Conservation (phyloP, 2,888 invertebrate species). For the Athetis lepigone region DNA sequence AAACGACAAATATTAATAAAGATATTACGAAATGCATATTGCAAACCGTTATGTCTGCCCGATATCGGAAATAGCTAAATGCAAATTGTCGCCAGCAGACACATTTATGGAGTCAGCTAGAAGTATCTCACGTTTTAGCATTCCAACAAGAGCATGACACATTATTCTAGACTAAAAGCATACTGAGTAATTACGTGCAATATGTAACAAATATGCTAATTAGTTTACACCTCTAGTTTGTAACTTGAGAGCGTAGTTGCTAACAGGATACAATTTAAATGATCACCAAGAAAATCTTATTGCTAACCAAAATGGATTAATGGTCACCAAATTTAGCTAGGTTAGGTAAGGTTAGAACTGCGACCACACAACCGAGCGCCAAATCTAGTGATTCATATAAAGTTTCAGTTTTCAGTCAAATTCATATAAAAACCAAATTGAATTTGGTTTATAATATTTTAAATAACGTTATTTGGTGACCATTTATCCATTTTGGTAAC, state of each 20-base stretch:
- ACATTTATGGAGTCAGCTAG: slow-evolving; percentile 48
- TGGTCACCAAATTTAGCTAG: too few relatives aligned
- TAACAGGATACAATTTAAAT: too few relatives aligned
- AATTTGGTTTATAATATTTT: too few relatives aligned
- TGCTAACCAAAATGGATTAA: too few relatives aligned
- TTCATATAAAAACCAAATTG: too few relatives aligned
- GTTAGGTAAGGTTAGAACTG: too few relatives aligned
- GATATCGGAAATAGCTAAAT: slow-evolving; percentile 57
- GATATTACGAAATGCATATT: slow-evolving; percentile 44
- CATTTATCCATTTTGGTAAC: too few relatives aligned
- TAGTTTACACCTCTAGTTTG: slow-evolving; percentile 14
- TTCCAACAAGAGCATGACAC: slow-evolving; percentile 48
- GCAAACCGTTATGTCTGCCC: slow-evolving; percentile 42
- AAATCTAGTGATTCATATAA: too few relatives aligned
- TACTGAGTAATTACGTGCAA: slow-evolving; percentile 39
- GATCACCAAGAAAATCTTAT: too few relatives aligned
- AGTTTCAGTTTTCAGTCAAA: too few relatives aligned
- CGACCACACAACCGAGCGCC: too few relatives aligned
- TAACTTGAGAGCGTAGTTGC: background rate
- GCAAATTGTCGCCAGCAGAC: slow-evolving; percentile 46
- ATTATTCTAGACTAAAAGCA: slow-evolving; percentile 34
- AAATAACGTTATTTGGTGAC: too few relatives aligned
- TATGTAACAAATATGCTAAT: slow-evolving; percentile 31
- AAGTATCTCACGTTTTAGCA: slow-evolving; percentile 44
- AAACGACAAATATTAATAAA: slow-evolving; percentile 40